Evolutionary conservation across 2,888 invertebrate genomes (phyloP).

Genomic region (Tetrapedia diversipes): DNA sequence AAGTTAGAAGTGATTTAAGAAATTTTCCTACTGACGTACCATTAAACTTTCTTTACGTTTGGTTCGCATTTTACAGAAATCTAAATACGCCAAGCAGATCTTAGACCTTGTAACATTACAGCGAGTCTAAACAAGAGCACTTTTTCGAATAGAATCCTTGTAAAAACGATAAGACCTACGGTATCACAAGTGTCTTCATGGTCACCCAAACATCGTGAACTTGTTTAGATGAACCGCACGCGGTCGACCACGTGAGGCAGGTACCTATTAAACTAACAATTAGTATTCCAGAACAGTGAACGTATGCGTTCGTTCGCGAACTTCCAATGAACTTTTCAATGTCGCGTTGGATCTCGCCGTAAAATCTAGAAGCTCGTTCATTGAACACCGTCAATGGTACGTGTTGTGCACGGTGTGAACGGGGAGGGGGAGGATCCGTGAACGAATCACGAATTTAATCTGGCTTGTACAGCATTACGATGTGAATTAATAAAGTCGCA

Average conservation of each 20-base stretch:
- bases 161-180: no score
- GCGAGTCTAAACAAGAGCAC: no score
- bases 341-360: constrained; percentile 4
- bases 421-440: neutral
- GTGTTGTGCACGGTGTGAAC: neutral
- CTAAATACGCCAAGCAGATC: no score
- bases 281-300: constrained; percentile 37
- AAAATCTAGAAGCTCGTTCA: constrained; percentile 35
- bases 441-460: constrained; percentile 36
- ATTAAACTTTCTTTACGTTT: no score
- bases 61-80: no score
- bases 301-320: constrained; percentile 33
- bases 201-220: neutral
- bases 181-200: neutral
- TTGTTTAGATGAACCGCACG: neutral
- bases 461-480: constrained; percentile 22
- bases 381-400: constrained; percentile 24
- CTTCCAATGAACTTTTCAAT: constrained; percentile 50
- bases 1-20: no score
- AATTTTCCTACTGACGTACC: no score
- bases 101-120: no score
- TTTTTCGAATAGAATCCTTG: no score
- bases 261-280: constrained; percentile 10
- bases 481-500: constrained; percentile 45
- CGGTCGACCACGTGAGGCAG: neutral